These are phyloP conservation scores for Biston betularia DNA, from an alignment of 2,888 invertebrate species.

Conservation along the genomic window DNA sequence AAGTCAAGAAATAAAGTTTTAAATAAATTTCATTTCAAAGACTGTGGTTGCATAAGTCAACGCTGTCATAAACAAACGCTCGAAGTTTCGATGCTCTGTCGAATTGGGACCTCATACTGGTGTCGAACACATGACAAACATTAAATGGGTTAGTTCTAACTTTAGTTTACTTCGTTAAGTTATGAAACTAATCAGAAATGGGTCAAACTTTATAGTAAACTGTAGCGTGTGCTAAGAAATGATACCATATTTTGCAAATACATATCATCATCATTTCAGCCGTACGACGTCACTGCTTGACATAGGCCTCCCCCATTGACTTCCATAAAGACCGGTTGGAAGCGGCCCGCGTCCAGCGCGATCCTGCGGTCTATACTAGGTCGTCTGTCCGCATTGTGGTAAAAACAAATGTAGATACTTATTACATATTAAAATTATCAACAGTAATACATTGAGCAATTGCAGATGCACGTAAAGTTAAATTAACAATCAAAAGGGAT, in stretches of 20 bases:
- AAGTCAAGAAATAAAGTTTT: not conserved
- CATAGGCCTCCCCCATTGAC: too few relatives aligned
- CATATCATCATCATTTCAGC: too few relatives aligned
- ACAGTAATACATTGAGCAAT: too few relatives aligned
- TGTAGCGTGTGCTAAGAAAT: not conserved
- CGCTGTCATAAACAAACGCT: slow-evolving; percentile 26
- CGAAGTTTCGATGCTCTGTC: slow-evolving; percentile 22
- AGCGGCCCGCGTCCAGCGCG: too few relatives aligned
- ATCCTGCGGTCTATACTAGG: too few relatives aligned
- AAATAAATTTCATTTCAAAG: not conserved
- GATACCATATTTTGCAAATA: not conserved
- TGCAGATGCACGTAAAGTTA: too few relatives aligned
- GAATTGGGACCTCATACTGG: slow-evolving; percentile 24
- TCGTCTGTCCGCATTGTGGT: too few relatives aligned
- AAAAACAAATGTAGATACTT: too few relatives aligned
- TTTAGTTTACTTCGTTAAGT: slow-evolving; percentile 22
- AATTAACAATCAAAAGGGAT: too few relatives aligned
- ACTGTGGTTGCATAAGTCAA: slow-evolving; percentile 19
- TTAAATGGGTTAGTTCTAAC: slow-evolving; percentile 15
- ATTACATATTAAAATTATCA: too few relatives aligned
- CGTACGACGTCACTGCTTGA: too few relatives aligned
- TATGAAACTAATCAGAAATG: slow-evolving; percentile 29
- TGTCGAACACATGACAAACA: slow-evolving; percentile 20
- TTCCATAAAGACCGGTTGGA: too few relatives aligned
- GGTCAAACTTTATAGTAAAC: not conserved